phyloP scores from a whole-genome alignment of 2,797 vertebrate species.

The Phalanger gymnotis region DNA sequence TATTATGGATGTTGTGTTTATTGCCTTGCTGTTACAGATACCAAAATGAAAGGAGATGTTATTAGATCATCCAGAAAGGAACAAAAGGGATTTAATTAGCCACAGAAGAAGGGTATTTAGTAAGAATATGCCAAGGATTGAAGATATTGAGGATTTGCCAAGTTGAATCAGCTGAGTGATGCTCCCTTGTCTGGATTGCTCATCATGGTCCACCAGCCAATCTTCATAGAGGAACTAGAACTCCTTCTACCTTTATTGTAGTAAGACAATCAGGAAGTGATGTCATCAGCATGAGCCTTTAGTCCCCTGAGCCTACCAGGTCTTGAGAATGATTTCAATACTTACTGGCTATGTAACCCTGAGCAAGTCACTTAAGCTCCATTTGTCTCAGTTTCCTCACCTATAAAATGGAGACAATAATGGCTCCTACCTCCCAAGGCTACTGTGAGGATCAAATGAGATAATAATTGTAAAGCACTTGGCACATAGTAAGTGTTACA shows the following conservation, averaged over 20 bases:
- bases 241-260: background rate
- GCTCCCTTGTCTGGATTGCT: background rate
- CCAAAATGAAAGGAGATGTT: background rate
- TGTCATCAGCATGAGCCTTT: background rate
- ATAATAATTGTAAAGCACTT: background rate
- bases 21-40: too few relatives aligned
- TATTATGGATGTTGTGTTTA: too few relatives aligned
- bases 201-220: background rate
- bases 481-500: background rate
- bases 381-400: background rate
- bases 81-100: background rate
- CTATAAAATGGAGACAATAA: background rate
- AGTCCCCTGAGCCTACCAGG: background rate
- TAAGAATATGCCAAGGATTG: background rate
- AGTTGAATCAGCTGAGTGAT: background rate
- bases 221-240: background rate
- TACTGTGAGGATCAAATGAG: background rate
- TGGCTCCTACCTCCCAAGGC: background rate
- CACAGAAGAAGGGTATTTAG: background rate
- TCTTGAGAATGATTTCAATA: background rate
- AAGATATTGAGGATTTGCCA: background rate
- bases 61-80: background rate
- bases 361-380: background rate
- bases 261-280: background rate
- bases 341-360: background rate